Conservation (phyloP, 92 coral and sea anemone species). For the Hydrozoanthus gracilis region DNA sequence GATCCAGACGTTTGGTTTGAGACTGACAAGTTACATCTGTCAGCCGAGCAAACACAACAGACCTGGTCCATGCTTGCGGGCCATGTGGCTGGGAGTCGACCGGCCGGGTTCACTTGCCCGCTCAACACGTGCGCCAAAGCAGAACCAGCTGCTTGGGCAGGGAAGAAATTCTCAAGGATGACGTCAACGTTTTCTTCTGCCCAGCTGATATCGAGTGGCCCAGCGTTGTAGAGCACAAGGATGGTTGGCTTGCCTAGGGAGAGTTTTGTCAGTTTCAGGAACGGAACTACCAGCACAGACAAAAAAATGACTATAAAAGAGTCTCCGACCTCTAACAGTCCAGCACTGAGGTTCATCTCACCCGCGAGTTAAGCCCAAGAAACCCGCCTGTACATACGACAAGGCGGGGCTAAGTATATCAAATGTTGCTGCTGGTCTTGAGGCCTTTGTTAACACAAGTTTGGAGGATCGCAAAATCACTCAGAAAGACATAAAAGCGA, state of each 20-base stretch:
- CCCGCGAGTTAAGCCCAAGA: too few relatives aligned
- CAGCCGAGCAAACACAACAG: neutral
- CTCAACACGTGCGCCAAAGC: constrained; percentile 48
- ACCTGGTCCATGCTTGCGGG: constrained; percentile 60
- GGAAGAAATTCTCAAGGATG: constrained; percentile 55
- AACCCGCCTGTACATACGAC: too few relatives aligned
- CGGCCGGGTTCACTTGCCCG: constrained; percentile 56
- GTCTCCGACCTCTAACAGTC: too few relatives aligned
- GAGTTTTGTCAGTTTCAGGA: neutral
- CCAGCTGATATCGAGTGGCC: constrained; percentile 64
- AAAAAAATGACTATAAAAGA: too few relatives aligned
- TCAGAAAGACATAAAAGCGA: too few relatives aligned
- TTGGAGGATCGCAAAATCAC: too few relatives aligned
- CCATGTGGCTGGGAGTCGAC: constrained; percentile 63
- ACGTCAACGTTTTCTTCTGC: constrained; percentile 55
- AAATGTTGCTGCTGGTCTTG: too few relatives aligned
- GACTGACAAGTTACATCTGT: too few relatives aligned
- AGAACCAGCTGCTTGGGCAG: constrained; percentile 57
- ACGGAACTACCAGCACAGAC: neutral
- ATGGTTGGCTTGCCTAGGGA: constrained; percentile 49
- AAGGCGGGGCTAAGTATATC: too few relatives aligned
- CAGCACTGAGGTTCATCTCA: too few relatives aligned
- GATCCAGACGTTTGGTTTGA: too few relatives aligned
- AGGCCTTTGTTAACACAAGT: too few relatives aligned
- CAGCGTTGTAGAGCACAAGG: constrained; percentile 59